Evolutionary conservation across 2,113 vertebrate species (phyloP).

Genomic region (Etheostoma spectabile): DNA sequence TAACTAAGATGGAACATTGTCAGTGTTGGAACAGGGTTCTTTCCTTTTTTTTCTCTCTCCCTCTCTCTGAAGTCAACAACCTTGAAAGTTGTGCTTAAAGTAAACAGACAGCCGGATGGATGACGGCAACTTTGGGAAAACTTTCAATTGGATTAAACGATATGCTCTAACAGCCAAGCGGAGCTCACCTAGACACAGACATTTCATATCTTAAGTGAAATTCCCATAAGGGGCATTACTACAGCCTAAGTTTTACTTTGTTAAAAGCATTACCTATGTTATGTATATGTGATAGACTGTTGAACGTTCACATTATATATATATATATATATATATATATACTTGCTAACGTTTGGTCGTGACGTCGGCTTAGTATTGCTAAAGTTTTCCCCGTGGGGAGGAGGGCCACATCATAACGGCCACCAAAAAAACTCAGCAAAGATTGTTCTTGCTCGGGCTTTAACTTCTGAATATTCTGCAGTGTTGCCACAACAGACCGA

Average conservation of each 20-base stretch:
- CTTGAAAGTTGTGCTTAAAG: conserved; percentile 69
- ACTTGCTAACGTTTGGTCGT: no score
- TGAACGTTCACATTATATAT: background rate
- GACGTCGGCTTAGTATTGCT: no score
- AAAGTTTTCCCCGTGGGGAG: no score
- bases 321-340: no score
- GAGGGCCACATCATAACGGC: no score
- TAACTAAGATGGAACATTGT: conserved; percentile 63
- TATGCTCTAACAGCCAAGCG: background rate
- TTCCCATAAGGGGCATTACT: background rate
- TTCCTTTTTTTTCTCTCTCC: background rate
- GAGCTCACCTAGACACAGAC: background rate
- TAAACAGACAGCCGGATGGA: conserved; percentile 13
- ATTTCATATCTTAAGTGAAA: conserved; percentile 1
- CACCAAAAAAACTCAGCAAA: no score
- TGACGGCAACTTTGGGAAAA: background rate
- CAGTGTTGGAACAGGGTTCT: conserved; percentile 29
- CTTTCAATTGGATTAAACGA: conserved; percentile 36
- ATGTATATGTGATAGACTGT: background rate
- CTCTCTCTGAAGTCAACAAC: conserved; percentile 54
- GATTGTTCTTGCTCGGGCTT: no score
- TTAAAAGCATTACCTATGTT: background rate
- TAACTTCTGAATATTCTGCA: no score
- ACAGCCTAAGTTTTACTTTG: background rate
- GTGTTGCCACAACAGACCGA: no score